Base-by-base conservation (phyloP, 2,888 invertebrate genomes). In the Ochropleura leucogaster region DNA sequence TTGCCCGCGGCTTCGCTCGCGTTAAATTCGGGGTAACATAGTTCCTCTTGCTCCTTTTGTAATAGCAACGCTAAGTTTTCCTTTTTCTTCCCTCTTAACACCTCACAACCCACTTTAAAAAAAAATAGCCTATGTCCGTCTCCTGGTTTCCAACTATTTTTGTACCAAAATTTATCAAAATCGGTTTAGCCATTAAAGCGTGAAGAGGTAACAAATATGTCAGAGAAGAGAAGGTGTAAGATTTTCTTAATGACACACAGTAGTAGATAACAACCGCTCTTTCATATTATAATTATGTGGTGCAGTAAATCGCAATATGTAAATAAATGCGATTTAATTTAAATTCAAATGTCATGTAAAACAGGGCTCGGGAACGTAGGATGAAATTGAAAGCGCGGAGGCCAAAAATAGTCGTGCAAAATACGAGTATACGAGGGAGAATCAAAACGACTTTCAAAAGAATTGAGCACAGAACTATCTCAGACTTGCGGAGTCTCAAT, bases 311-410 rank as follows among this genome's bases (percentile, higher is more conserved):
- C 40, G 30, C 9, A 65, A 47, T 74, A 82, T 49, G 59, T 63
- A 78, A 77, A 77, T 66, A 66, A 53, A 55, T 76, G 64, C 51
- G 20, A 60, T 79, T 77, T 68, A 71, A 82, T 77, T 78, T 68
- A 70, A 75, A 84, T 81, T 77, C 79, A 70, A 87, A 81, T 74
- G 55, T 60, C 70, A 86, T 83, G 82, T 70, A 80, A 85, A 87
- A 69, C 66, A 69, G 70, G 51, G 60, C 57, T 74, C 70, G 63
- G 30, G 69, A 81, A 75, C 40, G 62, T 72, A 74, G 71, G 55
- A 75, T 57, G 82, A 82, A 86, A 86, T 84, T 85, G 86, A 86
- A 86, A 86, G 80, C 78, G 76, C 63, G 16, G 20, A 72, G 64
- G 42, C 77, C 72, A 74, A 80, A 81, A 80, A 85, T 78, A 85